A percentile compares a stretch with the other conserved stretches of the same genome.
These are phyloP conservation scores for Drosophila emarginata DNA, from an alignment of 2,888 invertebrate genomes.

Conservation along the genomic window DNA sequence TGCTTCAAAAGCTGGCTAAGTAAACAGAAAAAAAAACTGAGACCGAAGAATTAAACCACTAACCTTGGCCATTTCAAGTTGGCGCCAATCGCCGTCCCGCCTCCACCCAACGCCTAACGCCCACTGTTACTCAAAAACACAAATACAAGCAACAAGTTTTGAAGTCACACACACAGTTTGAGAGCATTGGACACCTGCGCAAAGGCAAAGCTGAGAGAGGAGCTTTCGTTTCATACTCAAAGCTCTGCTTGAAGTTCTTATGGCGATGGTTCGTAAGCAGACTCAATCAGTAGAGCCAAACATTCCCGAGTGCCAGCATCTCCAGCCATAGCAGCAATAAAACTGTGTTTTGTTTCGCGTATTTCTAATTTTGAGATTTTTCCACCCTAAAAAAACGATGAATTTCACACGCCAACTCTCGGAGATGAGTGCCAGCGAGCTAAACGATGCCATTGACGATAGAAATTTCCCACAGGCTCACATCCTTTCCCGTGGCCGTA, in stretches of 20 bases:
- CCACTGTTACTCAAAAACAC: neutral
- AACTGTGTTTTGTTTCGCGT: constrained; percentile 44
- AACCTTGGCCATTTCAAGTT: constrained; percentile 45
- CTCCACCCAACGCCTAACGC: neutral
- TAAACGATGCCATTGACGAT: constrained; percentile 82
- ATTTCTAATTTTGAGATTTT: constrained; percentile 22
- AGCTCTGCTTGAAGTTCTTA: constrained; percentile 67
- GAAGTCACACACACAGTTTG: constrained; percentile 40
- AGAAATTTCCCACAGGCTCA: constrained; percentile 83
- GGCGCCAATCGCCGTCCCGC: constrained; percentile 14
- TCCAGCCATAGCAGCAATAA: constrained; percentile 18
- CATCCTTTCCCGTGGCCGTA: constrained; percentile 81
- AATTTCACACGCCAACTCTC: constrained; percentile 81
- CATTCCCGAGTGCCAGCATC: constrained; percentile 49
- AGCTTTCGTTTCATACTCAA: constrained; percentile 26
- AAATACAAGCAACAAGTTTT: constrained; percentile 60
- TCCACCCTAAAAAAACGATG: constrained; percentile 43
- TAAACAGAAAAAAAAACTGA: neutral
- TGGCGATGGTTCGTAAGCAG: constrained; percentile 48
- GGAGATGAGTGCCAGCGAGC: constrained; percentile 82
- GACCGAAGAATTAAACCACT: constrained; percentile 19
- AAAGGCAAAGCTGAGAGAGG: constrained; percentile 25
- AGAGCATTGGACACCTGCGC: constrained; percentile 44
- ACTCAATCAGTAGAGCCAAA: constrained; percentile 42
- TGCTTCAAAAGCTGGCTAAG: constrained; percentile 15